These are phyloP conservation scores for Leguminivora glycinivorella DNA, from an alignment of 1,140 invertebrate genomes.

Conservation along the genomic window DNA sequence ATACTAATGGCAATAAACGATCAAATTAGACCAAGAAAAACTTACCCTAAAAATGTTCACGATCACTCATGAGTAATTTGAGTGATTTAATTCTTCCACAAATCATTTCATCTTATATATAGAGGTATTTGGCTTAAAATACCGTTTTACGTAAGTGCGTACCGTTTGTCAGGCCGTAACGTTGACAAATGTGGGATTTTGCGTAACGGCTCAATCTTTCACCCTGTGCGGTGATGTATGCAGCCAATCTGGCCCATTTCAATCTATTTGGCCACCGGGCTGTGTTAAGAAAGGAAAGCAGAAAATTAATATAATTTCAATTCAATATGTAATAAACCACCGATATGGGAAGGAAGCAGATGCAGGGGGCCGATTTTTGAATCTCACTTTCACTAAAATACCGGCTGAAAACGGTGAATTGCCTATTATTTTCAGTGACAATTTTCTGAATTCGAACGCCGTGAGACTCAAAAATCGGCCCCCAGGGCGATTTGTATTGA, in stretches of 20 bases:
- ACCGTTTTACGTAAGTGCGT: neutral
- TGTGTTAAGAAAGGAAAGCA: neutral
- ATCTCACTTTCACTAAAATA: too few species aligned
- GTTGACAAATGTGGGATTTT: conserved; percentile 2
- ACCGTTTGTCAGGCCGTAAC: neutral
- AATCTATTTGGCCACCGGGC: neutral
- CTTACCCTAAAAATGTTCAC: too few species aligned
- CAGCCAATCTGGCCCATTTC: neutral
- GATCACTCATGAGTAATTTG: too few species aligned
- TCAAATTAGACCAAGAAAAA: too few species aligned
- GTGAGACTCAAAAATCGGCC: too few species aligned
- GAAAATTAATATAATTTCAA: neutral
- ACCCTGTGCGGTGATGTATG: neutral
- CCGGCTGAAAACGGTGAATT: too few species aligned
- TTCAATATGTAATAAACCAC: neutral
- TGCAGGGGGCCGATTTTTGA: too few species aligned
- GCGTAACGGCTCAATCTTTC: neutral
- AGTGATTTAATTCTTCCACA: neutral
- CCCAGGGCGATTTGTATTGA: too few species aligned
- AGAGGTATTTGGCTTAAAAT: neutral
- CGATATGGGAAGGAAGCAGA: too few species aligned
- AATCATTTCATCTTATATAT: neutral
- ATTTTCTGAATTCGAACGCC: too few species aligned
- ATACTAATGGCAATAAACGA: too few species aligned
- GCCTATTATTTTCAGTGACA: too few species aligned